A percentile compares a stretch with the other conserved stretches of the same genome.
phyloP scores from a whole-genome alignment of 1,140 invertebrate genomes.

The Diorhabda sublineata region DNA sequence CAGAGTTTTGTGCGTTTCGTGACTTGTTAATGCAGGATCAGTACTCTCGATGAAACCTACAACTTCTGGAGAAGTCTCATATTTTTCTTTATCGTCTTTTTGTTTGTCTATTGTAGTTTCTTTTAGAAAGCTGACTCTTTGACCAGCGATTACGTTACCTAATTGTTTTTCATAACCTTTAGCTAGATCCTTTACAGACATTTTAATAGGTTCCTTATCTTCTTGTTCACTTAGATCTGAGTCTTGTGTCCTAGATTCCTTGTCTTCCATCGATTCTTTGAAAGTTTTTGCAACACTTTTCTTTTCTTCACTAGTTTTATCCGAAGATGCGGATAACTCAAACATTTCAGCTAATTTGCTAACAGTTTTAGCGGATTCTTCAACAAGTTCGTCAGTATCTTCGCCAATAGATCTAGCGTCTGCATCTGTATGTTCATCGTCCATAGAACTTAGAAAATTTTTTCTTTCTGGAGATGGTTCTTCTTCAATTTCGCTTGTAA shows the following conservation, averaged over 20 bases:
- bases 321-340: not conserved
- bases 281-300: slow-evolving; percentile 1
- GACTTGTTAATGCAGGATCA: slow-evolving; percentile 7
- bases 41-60: slow-evolving; percentile 15
- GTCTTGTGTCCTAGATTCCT: not conserved
- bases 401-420: slow-evolving; percentile 31
- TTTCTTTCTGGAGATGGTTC: slow-evolving; percentile 52
- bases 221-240: slow-evolving; percentile 1
- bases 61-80: slow-evolving; percentile 10
- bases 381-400: slow-evolving; percentile 28
- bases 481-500: slow-evolving; percentile 49
- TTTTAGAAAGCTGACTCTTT: slow-evolving; percentile 10
- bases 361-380: slow-evolving; percentile 18
- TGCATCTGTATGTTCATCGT: slow-evolving; percentile 23
- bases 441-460: slow-evolving; percentile 30
- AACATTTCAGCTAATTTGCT: slow-evolving; percentile 14
- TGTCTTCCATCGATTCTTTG: slow-evolving; percentile 3
- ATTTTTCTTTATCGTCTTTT: slow-evolving; percentile 6
- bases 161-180: slow-evolving; percentile 30
- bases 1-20: slow-evolving; percentile 18
- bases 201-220: slow-evolving; percentile 10
- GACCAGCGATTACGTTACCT: slow-evolving; percentile 15
- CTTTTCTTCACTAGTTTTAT: slow-evolving; percentile 16
- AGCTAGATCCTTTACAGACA: slow-evolving; percentile 30
- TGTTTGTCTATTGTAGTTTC: not conserved